Evolutionary conservation across 2,113 vertebrate genomes (phyloP).

Genomic region (Gila orcuttii): DNA sequence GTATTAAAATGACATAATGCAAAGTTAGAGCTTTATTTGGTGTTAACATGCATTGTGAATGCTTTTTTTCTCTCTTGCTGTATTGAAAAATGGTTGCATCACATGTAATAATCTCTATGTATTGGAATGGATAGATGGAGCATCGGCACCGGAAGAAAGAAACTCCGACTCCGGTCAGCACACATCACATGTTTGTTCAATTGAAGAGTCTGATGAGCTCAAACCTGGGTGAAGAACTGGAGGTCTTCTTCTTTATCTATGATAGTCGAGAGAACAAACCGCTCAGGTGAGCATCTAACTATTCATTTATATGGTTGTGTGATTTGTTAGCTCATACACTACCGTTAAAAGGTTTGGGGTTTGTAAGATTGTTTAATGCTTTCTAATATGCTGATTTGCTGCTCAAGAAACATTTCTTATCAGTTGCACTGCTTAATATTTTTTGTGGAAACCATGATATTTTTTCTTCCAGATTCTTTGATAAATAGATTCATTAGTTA

Average conservation of each 20-base stretch:
- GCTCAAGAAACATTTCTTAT: neutral
- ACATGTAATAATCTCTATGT: neutral
- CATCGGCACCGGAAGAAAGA: constrained; percentile 97
- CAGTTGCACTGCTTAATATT: too few relatives aligned
- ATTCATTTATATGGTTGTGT: neutral
- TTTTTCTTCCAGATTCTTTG: neutral
- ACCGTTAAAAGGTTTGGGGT: too few relatives aligned
- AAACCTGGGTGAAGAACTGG: constrained; percentile 95
- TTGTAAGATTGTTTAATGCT: too few relatives aligned
- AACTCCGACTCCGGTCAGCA: constrained; percentile 87
- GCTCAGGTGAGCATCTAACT: constrained; percentile 79
- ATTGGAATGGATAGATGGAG: constrained; percentile 84
- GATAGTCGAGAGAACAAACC: constrained; percentile 94
- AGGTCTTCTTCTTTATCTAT: constrained; percentile 95
- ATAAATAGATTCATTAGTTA: neutral
- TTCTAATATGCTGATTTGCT: neutral
- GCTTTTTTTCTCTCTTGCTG: neutral
- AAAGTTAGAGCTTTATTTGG: neutral
- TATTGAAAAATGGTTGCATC: neutral
- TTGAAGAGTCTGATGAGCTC: constrained; percentile 97
- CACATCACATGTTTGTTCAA: constrained; percentile 94
- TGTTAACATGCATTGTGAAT: constrained; percentile 4
- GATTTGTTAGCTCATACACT: neutral
- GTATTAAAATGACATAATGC: neutral
- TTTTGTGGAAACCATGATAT: too few relatives aligned